Base-by-base conservation (phyloP, 64 coral and sea anemone species). In the Orbicella faveolata region DNA sequence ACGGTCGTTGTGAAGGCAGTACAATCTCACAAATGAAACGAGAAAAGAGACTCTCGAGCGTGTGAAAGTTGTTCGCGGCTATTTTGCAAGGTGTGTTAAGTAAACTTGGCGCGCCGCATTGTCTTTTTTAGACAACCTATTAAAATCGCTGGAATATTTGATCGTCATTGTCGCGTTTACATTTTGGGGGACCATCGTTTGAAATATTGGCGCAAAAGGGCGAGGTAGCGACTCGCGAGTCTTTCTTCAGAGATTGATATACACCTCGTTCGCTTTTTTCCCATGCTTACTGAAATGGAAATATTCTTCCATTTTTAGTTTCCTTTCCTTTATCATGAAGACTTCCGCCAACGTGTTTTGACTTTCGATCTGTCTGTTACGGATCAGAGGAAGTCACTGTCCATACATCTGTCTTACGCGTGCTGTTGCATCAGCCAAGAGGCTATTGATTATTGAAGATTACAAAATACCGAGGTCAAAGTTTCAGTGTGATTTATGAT, bases 381-480 rank as follows among this genome's bases (percentile, higher is more conserved):
- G 55, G 15, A 59, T 15, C 55, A 26, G 20, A 70, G 21, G 21
- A 70, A 70, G 67, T 70, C n/a, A 25, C 9, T 26, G 12, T 26
- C 3, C 48, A 10, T 9, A 20, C 79, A 63, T 15, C 10, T 18
- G 15, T 35, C 3, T 55, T 0, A 1, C 55, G 17, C 79, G 79
- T 81, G 79, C 26, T 81, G 63, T 81, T 81, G 54, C 79, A 63
- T 81, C 79, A 81, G 79, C 79, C 21, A 25, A 8, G 9, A n/a
- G 11, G 21, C 20, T 26, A 6, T 10, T 11, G 67, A 25, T 10
- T 59, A 59, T 59, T 12, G 15, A 12, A 59, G 55, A 59, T 6
- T 59, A 70, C 1, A 70, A n/a, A n/a, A n/a, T n/a, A n/a, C n/a
- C n/a, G n/a, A n/a, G n/a, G n/a, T n/a, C n/a, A n/a, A 63, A 36